These are phyloP conservation scores for Pyrrhura leucotis DNA, from an alignment of 2,797 vertebrate genomes.

Conservation along the genomic window DNA sequence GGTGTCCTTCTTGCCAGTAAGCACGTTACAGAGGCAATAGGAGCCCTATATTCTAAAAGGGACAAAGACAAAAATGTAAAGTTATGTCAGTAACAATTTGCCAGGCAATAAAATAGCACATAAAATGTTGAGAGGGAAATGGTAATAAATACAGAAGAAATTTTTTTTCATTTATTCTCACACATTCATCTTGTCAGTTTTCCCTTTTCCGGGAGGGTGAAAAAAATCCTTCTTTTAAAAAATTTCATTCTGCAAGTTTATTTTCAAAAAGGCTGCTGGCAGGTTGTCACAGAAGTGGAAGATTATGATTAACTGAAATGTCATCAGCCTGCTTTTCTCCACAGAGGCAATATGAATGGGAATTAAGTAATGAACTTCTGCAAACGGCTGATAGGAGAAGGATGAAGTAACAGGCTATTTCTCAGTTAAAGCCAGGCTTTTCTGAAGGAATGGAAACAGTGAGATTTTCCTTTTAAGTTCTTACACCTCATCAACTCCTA, in stretches of 20 bases:
- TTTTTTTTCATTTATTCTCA: neutral
- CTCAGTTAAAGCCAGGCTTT: slow-evolving; percentile 9
- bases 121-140: neutral
- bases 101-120: slow-evolving; percentile 11
- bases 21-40: neutral
- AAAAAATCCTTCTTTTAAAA: neutral
- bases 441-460: neutral
- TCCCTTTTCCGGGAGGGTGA: neutral
- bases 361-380: slow-evolving; percentile 64
- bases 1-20: slow-evolving; percentile 8
- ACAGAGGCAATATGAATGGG: slow-evolving; percentile 28
- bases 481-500: neutral
- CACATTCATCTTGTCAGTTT: neutral
- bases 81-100: slow-evolving; percentile 39
- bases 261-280: slow-evolving; percentile 53
- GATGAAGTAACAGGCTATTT: slow-evolving; percentile 27
- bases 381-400: neutral
- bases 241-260: neutral
- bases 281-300: slow-evolving; percentile 38
- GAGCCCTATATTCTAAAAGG: neutral
- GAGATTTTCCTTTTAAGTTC: neutral
- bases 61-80: slow-evolving; percentile 26
- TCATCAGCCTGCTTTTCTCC: slow-evolving; percentile 47
- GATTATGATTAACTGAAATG: slow-evolving; percentile 55
- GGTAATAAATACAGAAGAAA: neutral